These are phyloP conservation scores for Tetanocera ferruginea DNA, from an alignment of 2,888 invertebrate genomes.

Conservation along the genomic window DNA sequence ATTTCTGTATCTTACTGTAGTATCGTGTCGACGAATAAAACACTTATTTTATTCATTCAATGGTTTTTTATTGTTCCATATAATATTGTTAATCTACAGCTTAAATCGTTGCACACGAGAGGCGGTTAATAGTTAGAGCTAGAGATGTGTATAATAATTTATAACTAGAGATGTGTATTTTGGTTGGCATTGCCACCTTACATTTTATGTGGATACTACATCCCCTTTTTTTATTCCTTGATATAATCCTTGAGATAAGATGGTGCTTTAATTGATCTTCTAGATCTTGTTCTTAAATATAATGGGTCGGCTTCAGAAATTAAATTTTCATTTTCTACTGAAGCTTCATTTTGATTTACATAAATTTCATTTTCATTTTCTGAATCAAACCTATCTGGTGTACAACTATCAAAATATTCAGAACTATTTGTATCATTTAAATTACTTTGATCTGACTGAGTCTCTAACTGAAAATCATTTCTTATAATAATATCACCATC, in stretches of 20 bases:
- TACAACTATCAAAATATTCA: no score
- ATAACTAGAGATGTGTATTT: no score
- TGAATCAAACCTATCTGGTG: no score
- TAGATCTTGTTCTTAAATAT: not conserved
- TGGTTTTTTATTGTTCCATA: no score
- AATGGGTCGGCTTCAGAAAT: not conserved
- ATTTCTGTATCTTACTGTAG: no score
- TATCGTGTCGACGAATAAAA: not conserved
- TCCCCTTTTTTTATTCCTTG: not conserved
- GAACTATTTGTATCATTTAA: not conserved
- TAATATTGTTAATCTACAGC: no score
- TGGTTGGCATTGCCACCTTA: no score
- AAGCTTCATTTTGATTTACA: not conserved
- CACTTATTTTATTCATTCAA: not conserved
- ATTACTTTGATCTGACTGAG: not conserved
- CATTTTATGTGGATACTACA: no score
- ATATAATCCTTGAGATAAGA: not conserved
- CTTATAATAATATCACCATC: not conserved
- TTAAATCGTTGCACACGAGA: no score
- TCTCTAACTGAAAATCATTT: not conserved
- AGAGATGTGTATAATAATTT: no score
- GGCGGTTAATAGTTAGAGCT: no score
- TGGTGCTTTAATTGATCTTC: not conserved
- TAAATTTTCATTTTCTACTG: not conserved
- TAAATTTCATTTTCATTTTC: not conserved